phyloP scores from a whole-genome alignment of 2,888 invertebrate species.

The Salticus scenicus region DNA sequence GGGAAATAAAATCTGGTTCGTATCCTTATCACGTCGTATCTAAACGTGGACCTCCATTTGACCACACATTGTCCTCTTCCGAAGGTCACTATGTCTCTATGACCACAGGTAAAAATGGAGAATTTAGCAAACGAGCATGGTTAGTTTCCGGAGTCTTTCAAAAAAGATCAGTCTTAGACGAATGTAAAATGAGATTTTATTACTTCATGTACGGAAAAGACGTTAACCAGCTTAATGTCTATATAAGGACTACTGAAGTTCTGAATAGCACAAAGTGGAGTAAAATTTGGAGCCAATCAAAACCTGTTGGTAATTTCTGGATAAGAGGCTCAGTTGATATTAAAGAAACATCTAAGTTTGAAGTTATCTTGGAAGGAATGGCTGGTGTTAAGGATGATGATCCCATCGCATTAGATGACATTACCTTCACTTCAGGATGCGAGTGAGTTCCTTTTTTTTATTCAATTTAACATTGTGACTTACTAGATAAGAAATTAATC shows the following conservation, averaged over 20 bases:
- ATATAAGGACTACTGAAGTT: background rate
- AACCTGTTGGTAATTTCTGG: slow-evolving; percentile 67
- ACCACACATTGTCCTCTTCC: slow-evolving; percentile 61
- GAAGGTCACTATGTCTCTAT: slow-evolving; percentile 58
- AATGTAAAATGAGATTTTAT: slow-evolving; percentile 66
- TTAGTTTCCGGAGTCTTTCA: slow-evolving; percentile 55
- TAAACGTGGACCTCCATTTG: slow-evolving; percentile 64
- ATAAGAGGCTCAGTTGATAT: slow-evolving; percentile 39
- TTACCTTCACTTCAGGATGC: slow-evolving; percentile 66
- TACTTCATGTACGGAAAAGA: slow-evolving; percentile 70
- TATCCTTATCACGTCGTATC: background rate
- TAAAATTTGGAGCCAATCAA: slow-evolving; percentile 30
- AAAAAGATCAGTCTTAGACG: background rate
- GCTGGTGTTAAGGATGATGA: slow-evolving; percentile 34
- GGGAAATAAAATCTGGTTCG: slow-evolving; percentile 49
- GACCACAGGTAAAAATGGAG: background rate
- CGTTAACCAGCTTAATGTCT: slow-evolving; percentile 59
- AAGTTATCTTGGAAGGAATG: slow-evolving; percentile 67
- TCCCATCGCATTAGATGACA: slow-evolving; percentile 70
- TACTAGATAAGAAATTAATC: too few relatives aligned
- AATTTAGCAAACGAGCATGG: slow-evolving; percentile 58
- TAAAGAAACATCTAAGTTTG: slow-evolving; percentile 35
- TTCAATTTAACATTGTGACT: too few relatives aligned
- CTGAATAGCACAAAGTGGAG: background rate
- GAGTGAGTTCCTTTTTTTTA: slow-evolving; percentile 41